phyloP scores from a whole-genome alignment of 2,888 invertebrate species.

The Sinohyriopsis cumingii region DNA sequence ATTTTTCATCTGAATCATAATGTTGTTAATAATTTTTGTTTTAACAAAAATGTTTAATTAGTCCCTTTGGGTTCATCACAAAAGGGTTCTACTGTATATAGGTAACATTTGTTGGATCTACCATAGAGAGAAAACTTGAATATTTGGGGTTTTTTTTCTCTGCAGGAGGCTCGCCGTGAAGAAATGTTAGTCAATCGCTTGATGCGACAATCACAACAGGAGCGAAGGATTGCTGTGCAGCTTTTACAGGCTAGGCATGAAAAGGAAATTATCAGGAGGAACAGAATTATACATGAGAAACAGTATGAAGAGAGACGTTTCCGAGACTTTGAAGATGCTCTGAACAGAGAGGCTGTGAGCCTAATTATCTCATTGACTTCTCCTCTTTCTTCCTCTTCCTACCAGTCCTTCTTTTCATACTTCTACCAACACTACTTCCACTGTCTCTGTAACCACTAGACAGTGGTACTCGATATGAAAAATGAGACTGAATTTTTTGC shows the following conservation, averaged over 20 bases:
- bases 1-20: too few relatives aligned
- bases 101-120: too few relatives aligned
- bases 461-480: too few relatives aligned
- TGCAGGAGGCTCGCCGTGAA: constrained; percentile 68
- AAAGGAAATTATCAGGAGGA: constrained; percentile 69
- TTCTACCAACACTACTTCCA: too few relatives aligned
- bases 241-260: constrained; percentile 70
- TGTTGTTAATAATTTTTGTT: too few relatives aligned
- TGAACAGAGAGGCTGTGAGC: constrained; percentile 69
- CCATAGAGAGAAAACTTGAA: too few relatives aligned
- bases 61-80: too few relatives aligned
- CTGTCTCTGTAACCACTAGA: too few relatives aligned
- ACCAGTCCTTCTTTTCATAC: not conserved
- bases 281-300: constrained; percentile 67
- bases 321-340: constrained; percentile 70
- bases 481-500: too few relatives aligned
- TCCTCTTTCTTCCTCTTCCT: not conserved
- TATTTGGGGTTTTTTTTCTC: too few relatives aligned
- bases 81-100: too few relatives aligned
- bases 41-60: too few relatives aligned
- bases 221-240: constrained; percentile 71
- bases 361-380: not conserved
- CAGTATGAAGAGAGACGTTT: constrained; percentile 68
- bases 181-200: constrained; percentile 70
- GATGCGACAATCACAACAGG: constrained; percentile 72